Evolutionary conservation across 2,888 invertebrate genomes (phyloP).

Genomic region (Spisula subtruncata): DNA sequence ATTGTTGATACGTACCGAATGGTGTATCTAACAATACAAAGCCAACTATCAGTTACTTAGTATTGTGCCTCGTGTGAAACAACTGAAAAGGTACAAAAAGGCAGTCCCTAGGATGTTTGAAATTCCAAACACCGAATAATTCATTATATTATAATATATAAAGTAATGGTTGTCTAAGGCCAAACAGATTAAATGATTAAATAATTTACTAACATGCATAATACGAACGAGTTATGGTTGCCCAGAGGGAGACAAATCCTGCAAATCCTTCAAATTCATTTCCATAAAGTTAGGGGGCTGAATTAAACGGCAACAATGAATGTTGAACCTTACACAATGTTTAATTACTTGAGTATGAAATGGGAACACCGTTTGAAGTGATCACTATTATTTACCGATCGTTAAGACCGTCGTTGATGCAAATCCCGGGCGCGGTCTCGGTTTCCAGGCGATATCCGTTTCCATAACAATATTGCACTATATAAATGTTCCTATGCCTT

Average conservation of each 20-base stretch:
- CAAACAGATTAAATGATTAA: neutral
- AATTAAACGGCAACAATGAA: neutral
- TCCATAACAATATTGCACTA: constrained; percentile 87
- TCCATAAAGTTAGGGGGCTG: neutral
- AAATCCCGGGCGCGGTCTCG: constrained; percentile 88
- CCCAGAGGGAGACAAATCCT: no score
- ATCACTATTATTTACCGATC: constrained; percentile 85
- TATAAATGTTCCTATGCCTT: constrained; percentile 77
- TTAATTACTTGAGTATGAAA: no score
- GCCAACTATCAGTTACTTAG: no score
- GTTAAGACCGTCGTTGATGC: constrained; percentile 87
- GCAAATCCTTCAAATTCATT: neutral
- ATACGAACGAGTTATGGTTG: neutral
- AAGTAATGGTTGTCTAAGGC: neutral
- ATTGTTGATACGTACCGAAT: no score
- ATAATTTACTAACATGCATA: neutral
- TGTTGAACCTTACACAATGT: no score
- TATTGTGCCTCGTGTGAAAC: no score
- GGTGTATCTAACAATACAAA: no score
- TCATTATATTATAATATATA: no score
- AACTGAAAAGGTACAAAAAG: no score
- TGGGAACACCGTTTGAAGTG: no score
- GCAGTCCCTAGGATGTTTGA: no score
- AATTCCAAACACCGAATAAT: no score
- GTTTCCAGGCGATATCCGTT: constrained; percentile 88